A percentile compares a stretch with the other conserved stretches of the same genome.
phyloP scores from a whole-genome alignment of 2,888 invertebrate species.

The Tipula confusa region DNA sequence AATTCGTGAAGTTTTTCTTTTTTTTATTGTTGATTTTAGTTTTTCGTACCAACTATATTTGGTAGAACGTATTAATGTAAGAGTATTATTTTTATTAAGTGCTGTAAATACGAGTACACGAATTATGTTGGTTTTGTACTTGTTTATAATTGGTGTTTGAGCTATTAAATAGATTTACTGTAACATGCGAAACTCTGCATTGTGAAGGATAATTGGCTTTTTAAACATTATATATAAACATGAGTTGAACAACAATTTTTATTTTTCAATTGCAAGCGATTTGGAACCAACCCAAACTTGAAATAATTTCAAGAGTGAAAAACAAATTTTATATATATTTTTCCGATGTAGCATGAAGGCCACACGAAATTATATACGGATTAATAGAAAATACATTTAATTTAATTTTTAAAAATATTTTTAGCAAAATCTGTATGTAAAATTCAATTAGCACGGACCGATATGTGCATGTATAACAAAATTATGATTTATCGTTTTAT shows the following conservation, averaged over 20 bases:
- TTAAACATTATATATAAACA: neutral
- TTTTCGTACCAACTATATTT: neutral
- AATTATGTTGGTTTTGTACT: neutral
- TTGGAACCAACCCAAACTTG: neutral
- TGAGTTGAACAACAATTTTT: neutral
- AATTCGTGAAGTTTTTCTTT: too few relatives aligned
- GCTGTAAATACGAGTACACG: neutral
- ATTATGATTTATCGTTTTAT: too few relatives aligned
- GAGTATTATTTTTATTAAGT: neutral
- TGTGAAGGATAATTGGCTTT: slow-evolving; percentile 4
- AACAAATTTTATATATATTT: neutral
- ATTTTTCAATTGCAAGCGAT: neutral
- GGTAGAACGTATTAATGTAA: neutral
- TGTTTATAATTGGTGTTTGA: neutral
- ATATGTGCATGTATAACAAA: too few relatives aligned
- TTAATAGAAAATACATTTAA: neutral
- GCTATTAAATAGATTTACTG: neutral
- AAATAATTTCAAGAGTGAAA: neutral
- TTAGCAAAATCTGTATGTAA: neutral
- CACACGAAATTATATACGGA: neutral
- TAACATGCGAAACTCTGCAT: neutral
- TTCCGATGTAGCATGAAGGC: neutral
- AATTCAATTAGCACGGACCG: too few relatives aligned
- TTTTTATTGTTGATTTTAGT: neutral
- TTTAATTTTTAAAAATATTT: neutral